Percentiles rank a stretch among this genome's conserved stretches.
Conservation (phyloP, 1,140 invertebrate genomes). For the Plodia interpunctella region DNA sequence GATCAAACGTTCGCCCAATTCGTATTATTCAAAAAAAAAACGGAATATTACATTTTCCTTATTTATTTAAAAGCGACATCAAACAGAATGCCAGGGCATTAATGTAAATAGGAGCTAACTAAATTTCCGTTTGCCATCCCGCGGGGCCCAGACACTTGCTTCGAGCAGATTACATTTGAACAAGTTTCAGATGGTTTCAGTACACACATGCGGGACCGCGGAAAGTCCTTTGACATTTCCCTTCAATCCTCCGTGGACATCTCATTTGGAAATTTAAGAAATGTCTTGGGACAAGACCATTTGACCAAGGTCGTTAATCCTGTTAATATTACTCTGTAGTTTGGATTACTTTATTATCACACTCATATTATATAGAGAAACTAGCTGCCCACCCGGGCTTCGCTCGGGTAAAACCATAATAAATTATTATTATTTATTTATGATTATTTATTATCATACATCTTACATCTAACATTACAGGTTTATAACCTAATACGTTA, state of each 20-base stretch:
- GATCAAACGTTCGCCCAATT: too few species aligned
- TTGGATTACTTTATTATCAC: too few species aligned
- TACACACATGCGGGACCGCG: background rate
- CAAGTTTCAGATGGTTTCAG: background rate
- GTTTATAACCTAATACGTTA: too few species aligned
- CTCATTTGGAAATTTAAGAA: background rate
- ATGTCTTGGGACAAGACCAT: background rate
- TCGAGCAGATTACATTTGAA: background rate
- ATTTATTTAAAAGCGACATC: background rate
- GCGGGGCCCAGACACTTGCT: background rate
- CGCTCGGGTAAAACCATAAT: too few species aligned
- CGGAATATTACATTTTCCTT: background rate
- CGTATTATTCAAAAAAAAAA: background rate
- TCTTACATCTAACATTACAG: too few species aligned
- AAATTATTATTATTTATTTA: too few species aligned
- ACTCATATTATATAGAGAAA: too few species aligned
- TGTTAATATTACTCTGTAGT: too few species aligned
- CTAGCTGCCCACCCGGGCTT: too few species aligned
- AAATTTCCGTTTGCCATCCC: constrained; percentile 3
- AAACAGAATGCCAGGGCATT: background rate
- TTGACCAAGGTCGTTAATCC: too few species aligned
- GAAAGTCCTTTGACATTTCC: background rate
- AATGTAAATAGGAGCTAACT: constrained; percentile 6
- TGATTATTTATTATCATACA: too few species aligned
- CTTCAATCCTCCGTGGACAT: too few species aligned